phyloP scores from a whole-genome alignment of 2,113 vertebrate genomes.

The Spheniscus mendiculus region DNA sequence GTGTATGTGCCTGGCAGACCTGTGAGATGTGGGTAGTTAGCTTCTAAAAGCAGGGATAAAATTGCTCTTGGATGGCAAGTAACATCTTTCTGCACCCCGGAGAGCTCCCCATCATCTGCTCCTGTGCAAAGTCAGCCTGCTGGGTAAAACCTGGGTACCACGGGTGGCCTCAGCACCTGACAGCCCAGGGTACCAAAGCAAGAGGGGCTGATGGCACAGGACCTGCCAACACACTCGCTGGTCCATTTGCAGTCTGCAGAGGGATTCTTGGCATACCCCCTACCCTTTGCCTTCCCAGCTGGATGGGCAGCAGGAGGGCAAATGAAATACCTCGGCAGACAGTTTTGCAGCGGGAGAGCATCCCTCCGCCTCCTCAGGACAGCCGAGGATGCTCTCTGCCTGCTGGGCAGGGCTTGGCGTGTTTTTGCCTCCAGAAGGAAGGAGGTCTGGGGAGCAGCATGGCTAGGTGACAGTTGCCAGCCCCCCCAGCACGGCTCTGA shows the following conservation, averaged over 20 bases:
- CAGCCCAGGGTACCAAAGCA: rapidly evolving
- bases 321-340: neutral
- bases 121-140: neutral
- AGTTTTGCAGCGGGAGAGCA: neutral
- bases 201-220: neutral
- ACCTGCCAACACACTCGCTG: rapidly evolving
- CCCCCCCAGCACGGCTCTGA: neutral
- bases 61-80: neutral
- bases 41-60: neutral
- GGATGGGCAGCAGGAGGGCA: neutral
- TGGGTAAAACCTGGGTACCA: neutral
- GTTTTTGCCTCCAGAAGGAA: neutral
- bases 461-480: rapidly evolving
- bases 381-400: neutral
- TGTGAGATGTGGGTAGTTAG: neutral
- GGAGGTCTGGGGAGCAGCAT: neutral
- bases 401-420: neutral
- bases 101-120: neutral
- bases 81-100: neutral
- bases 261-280: neutral
- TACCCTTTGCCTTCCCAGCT: neutral
- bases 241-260: neutral
- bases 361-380: neutral
- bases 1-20: neutral
- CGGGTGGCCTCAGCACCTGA: neutral